Conservation (phyloP, 1,140 invertebrate species). For the Oreohelix idahoensis region DNA sequence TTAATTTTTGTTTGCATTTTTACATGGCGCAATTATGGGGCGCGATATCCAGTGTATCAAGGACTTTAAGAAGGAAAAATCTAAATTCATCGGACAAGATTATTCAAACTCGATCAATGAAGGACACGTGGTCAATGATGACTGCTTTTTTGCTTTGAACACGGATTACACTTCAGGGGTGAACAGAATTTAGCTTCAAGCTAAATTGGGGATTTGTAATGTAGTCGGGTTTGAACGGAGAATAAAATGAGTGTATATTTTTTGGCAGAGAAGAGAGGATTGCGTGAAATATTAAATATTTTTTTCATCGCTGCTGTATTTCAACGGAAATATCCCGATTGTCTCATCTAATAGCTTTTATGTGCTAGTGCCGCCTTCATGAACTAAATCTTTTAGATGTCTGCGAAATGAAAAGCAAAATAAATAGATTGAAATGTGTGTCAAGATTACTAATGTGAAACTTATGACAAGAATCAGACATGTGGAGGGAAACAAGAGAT, state of each 20-base stretch:
- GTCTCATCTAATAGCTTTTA: too few relatives aligned
- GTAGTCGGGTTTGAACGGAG: neutral
- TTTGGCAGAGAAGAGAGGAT: too few relatives aligned
- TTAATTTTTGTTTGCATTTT: neutral
- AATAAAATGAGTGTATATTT: neutral
- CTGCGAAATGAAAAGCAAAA: too few relatives aligned
- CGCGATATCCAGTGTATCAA: neutral
- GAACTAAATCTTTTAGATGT: too few relatives aligned
- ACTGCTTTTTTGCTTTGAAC: neutral
- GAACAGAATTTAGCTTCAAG: neutral
- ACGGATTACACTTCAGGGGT: neutral
- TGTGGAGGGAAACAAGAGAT: too few relatives aligned
- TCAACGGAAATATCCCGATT: too few relatives aligned
- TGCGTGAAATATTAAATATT: too few relatives aligned
- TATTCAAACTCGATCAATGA: neutral
- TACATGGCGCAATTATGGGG: neutral
- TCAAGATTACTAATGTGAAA: too few relatives aligned
- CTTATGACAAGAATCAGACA: too few relatives aligned
- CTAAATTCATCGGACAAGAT: neutral
- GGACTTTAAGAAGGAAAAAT: neutral
- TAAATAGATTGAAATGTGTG: too few relatives aligned
- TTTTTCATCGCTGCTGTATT: too few relatives aligned
- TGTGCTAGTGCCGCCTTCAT: too few relatives aligned
- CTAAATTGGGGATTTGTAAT: neutral
- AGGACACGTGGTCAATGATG: neutral